phyloP scores from a whole-genome alignment of 1,140 invertebrate species.

The Apis mellifera region Amel_HAv3.1 CM009936.2:7080501-7081000 shows the following conservation, averaged over 20 bases:
- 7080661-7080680: not conserved
- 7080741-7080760: not conserved
- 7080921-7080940: not conserved
- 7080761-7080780: not conserved
- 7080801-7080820: not conserved
- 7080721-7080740: not conserved
- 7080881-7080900: not conserved
- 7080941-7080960: not conserved
- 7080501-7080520: not conserved
- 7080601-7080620: not conserved
- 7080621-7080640: not conserved
- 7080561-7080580: not conserved
- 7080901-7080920: not conserved
- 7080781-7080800: no score
- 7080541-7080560: not conserved
- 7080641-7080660: not conserved
- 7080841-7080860: not conserved
- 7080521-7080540: not conserved
- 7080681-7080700: not conserved
- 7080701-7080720: no score
- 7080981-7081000: not conserved
- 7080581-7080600: not conserved
- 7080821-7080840: not conserved
- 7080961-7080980: no score
- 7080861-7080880: no score